Evolutionary conservation across 2,113 vertebrate species (phyloP), one percentile per base, ranked within the genome.

Genomic region (Henicopernis longicauda): DNA sequence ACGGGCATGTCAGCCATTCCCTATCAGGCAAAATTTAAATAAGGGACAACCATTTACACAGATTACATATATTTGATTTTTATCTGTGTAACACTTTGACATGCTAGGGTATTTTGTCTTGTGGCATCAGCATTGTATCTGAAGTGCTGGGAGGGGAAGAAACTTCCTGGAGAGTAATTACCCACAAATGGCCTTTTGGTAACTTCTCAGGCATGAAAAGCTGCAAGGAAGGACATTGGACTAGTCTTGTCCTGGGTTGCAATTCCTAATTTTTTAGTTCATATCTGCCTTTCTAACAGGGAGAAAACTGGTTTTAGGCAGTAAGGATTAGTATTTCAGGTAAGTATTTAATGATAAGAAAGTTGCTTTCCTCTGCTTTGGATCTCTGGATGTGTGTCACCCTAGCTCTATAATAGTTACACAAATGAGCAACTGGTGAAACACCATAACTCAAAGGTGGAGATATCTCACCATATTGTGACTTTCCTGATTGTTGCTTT

Each of bases 291-390:
- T 91, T 15, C 32, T 74, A 63, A 74, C 8, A 58, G 45, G 25
- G 38, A 71, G 21, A 71, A 71, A 31, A 25, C 16, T 23, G 4
- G 4, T 62, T 95, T 87, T 65, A 82, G 40, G 25, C 25, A 45
- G 7, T 34, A 74, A 84, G 31, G 23, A 70, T 74, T 84, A 74
- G 38, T 76, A 61, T 47, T 77, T 87, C 55, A 47, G 29, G 32
- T 50, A 67, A 40, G 31, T 62, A 57, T 87, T 85, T 76, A 31
- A 65, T 55, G 10, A 34, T 38, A 40, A 50, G 6, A 49, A 84
- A 42, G 40, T 38, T 69, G 27, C 21, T 88, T 84, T 89, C 47
- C 47, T 82, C 23, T 0, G 0, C 12, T 65, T 91, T 0, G 1
- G 34, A 44, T 77, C 13, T 93, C 54, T 80, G 61, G 34, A 61